Evolutionary conservation across 2,797 vertebrate genomes (phyloP), one percentile per base, ranked within the genome.

Genomic region (Valencia hispanica): DNA sequence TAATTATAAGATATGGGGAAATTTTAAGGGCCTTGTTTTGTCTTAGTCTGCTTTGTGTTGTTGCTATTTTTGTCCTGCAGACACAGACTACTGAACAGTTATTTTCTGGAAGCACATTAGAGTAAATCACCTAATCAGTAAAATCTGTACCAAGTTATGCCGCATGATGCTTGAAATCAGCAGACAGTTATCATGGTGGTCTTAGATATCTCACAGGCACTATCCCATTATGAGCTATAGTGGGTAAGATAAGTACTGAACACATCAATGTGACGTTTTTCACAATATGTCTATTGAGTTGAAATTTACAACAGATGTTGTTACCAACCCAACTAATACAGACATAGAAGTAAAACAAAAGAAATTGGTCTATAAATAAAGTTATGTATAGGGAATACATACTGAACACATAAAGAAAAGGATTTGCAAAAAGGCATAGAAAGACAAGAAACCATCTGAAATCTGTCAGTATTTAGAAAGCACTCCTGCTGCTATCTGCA

Each of bases 11-110:
- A 59, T 59, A 11, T 45, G 53, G 30, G 39, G 72, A 45, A n/a
- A 36, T 47, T 68, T 30, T 27, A 43, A 17, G 14, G 12, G n/a
- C 15, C 65, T 68, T 68, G 65, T 75, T 75, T 66, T 43, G 45
- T 73, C 66, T 75, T 30, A 45, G n/a, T 53, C 12, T 30, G 45
- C 48, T 7, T 50, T 65, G 20, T 57, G 27, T 41, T 68, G 51
- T 34, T 76, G 25, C 48, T 65, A 32, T 61, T 63, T 36, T 63
- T 15, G 30, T 47, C 50, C 68, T 25, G 34, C 57, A 73, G 25
- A 65, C 48, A 68, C 59, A 61, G 43, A 57, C 48, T n/a, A 18
- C 51, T 57, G 15, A 51, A 17, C 25, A 70, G 5, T 47, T 78
- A 9, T 12, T 51, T 53, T n/a, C n/a, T 17, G n/a, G n/a, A 57